Evolutionary conservation across 1,140 invertebrate species (phyloP), one percentile per base, ranked within the genome.

Genomic region (Drosophila rhopaloa): DNA sequence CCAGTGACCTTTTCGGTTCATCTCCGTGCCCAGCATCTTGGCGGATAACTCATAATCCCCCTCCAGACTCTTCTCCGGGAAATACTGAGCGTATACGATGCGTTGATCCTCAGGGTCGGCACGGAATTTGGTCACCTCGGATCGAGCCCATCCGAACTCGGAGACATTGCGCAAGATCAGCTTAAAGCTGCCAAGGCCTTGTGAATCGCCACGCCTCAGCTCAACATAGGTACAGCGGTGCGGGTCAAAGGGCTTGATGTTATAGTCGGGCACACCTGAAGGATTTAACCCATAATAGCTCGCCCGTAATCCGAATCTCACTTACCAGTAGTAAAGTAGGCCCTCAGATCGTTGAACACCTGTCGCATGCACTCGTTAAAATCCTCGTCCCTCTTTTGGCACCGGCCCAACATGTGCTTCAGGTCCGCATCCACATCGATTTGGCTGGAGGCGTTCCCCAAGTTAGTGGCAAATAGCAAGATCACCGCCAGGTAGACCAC

Each of bases 41-140:
- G 94, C 95, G 57, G 94, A 93, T 46, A 95, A 94, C 72, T 95
- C 94, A 66, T 96, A 97, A 50, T 94, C 93, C 6, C 96, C 96
- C 43, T 93, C 91, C 1, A 97, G 85, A 62, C 93, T 94, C 79
- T 97, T 97, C 65, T 96, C 96, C 2, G 96, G 96, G 83, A 97
- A 97, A 90, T 95, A 96, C 92, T 97, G 96, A 0, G 96, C 95
- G 79, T 96, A 96, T 46, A 96, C 94, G 2, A 96, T 94, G 24
- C 93, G 93, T 27, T 94, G 91, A 58, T 95, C 94, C 14, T 94
- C 93, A 83, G 93, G 93, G 75, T 96, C 94, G n/a, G 93, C 96
- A 86, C 96, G 96, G 91, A 96, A 96, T 92, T 95, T 96, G 6
- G 95, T 97, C 40, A 97, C 95, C 92, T 95, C 95, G 8, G 96